Conservation (phyloP, 1,140 invertebrate species). For the Lepidurus packardi region DNA sequence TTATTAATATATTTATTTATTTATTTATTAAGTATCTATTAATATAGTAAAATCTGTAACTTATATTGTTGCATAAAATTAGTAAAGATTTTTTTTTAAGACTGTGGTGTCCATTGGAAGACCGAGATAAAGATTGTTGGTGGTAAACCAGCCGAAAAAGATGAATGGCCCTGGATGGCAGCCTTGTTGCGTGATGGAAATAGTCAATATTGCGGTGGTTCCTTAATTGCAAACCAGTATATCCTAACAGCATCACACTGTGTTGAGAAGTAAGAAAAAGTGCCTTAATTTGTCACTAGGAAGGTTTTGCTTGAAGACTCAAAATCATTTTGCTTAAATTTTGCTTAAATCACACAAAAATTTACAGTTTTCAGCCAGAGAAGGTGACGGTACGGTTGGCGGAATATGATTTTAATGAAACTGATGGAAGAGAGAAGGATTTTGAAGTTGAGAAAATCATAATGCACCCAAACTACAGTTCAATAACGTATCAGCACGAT, state of each 20-base stretch:
- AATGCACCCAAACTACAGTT: slow-evolving; percentile 39
- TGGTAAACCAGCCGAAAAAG: slow-evolving; percentile 56
- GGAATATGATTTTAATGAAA: slow-evolving; percentile 41
- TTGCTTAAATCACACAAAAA: too few relatives aligned
- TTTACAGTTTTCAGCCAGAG: slow-evolving; percentile 38
- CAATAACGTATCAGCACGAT: slow-evolving; percentile 42
- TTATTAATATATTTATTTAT: too few relatives aligned
- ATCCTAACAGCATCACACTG: slow-evolving; percentile 75
- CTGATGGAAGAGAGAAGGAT: slow-evolving; percentile 36
- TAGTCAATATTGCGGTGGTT: slow-evolving; percentile 64
- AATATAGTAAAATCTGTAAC: too few relatives aligned
- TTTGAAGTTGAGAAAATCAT: slow-evolving; percentile 36
- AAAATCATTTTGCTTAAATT: too few relatives aligned
- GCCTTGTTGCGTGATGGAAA: slow-evolving; percentile 52
- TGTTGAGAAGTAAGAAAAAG: slow-evolving; percentile 40
- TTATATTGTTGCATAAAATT: too few relatives aligned
- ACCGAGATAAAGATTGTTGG: slow-evolving; percentile 53
- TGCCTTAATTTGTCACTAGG: background rate
- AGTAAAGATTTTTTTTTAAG: slow-evolving; percentile 40
- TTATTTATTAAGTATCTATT: too few relatives aligned
- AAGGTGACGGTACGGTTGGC: slow-evolving; percentile 41
- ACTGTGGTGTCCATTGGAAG: slow-evolving; percentile 60
- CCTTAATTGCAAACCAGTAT: slow-evolving; percentile 67
- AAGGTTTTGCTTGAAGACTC: background rate
- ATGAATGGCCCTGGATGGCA: slow-evolving; percentile 78